Percentiles rank a stretch among this genome's conserved stretches.
phyloP scores from a whole-genome alignment of 2,797 vertebrate species.

The Anabas testudineus region DNA sequence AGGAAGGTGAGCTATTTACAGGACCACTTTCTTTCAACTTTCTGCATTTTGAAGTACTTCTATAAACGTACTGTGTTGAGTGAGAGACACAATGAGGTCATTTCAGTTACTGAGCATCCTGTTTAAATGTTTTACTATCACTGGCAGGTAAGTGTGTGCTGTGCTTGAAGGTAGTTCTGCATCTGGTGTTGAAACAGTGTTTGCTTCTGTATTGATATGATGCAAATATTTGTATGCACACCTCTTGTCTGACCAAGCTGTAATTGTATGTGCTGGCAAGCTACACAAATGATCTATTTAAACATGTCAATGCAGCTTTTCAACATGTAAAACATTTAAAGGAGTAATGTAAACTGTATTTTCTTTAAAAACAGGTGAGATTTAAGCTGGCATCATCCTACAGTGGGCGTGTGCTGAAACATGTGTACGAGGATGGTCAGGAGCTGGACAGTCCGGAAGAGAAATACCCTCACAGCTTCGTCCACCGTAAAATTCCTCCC shows the following conservation, averaged over 20 bases:
- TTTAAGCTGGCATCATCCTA: conserved; percentile 95
- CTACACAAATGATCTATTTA: background rate
- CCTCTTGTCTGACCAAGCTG: conserved; percentile 13
- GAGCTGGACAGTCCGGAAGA: conserved; percentile 92
- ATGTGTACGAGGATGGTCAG: conserved; percentile 96
- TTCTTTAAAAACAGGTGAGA: conserved; percentile 81
- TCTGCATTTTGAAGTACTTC: conserved; percentile 28
- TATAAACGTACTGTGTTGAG: conserved; percentile 10
- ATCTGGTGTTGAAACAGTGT: conserved; percentile 16
- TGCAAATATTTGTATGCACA: conserved; percentile 8
- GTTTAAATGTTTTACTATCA: background rate
- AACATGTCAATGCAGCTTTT: background rate
- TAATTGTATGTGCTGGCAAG: background rate
- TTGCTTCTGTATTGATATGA: conserved; percentile 5
- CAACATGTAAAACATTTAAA: conserved; percentile 6
- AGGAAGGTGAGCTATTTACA: conserved; percentile 85
- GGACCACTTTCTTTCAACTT: conserved; percentile 16
- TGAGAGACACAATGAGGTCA: conserved; percentile 19
- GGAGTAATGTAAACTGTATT: conserved; percentile 8
- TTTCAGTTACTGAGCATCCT: background rate
- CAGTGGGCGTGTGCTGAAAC: conserved; percentile 94
- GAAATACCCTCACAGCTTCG: conserved; percentile 90
- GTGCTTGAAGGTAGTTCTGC: background rate
- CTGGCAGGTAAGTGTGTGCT: background rate
- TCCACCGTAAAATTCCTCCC: conserved; percentile 87